Percentiles rank a stretch among this genome's conserved stretches.
Conservation (phyloP, 2,797 vertebrate species). For the Eulemur rubriventer region DNA sequence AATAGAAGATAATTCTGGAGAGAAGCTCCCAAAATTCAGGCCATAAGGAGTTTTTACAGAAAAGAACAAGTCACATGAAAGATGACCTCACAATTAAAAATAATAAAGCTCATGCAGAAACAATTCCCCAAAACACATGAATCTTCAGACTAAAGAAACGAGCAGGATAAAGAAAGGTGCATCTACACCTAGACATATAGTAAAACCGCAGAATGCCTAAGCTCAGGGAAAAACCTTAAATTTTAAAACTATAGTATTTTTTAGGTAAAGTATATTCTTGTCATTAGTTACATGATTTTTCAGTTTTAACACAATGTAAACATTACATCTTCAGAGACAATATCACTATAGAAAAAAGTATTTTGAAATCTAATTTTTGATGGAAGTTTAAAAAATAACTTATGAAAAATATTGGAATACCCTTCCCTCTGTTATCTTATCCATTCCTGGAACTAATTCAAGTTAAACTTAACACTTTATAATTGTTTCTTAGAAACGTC, state of each 20-base stretch:
- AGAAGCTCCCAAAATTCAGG: not conserved
- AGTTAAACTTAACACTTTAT: not conserved
- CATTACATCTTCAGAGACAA: not conserved
- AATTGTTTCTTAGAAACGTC: constrained; percentile 1
- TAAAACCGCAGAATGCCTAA: not conserved
- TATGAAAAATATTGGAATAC: not conserved
- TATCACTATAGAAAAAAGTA: not conserved
- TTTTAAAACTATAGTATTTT: not conserved
- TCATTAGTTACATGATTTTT: not conserved
- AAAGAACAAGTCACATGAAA: not conserved
- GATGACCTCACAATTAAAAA: constrained; percentile 20
- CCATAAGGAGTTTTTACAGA: not conserved
- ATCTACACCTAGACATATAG: not conserved
- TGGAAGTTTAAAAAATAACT: not conserved
- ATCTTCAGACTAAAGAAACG: not conserved
- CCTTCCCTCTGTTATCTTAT: not conserved
- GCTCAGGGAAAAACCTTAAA: not conserved
- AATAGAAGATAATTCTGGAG: not conserved
- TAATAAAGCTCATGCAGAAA: not conserved
- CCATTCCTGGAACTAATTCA: not conserved
- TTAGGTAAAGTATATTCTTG: not conserved
- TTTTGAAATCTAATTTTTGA: constrained; percentile 8
- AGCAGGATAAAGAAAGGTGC: not conserved
- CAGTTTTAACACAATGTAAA: not conserved
- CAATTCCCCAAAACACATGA: not conserved